Conservation (phyloP, 92 coral and sea anemone genomes). For the Phenganax marumi region DNA sequence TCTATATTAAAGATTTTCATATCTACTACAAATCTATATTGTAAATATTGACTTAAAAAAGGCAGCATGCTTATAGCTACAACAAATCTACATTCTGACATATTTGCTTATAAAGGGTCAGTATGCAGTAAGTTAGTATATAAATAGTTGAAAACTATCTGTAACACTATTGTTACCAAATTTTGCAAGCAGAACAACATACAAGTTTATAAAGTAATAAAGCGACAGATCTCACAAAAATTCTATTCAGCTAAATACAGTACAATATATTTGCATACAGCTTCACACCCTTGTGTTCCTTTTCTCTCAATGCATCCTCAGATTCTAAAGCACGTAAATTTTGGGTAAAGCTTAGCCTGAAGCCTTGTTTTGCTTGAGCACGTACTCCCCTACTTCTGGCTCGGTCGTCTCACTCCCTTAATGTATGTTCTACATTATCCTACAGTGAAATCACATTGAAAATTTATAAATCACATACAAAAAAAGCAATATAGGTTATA, state of each 20-base stretch:
- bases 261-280: neutral
- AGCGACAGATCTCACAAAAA: neutral
- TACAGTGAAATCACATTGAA: neutral
- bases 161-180: too few species aligned
- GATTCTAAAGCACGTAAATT: neutral
- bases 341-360: neutral
- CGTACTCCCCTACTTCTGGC: neutral
- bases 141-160: too few species aligned
- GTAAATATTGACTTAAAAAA: too few species aligned
- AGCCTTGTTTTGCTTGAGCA: constrained; percentile 2
- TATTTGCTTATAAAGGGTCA: too few species aligned
- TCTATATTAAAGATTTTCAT: neutral
- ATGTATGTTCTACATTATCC: neutral
- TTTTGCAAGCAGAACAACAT: too few species aligned
- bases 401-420: constrained; percentile 9
- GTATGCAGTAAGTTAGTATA: too few species aligned
- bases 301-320: constrained; percentile 11
- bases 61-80: too few species aligned
- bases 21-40: neutral
- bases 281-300: neutral
- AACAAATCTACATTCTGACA: too few species aligned
- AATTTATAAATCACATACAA: neutral
- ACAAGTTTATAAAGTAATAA: neutral
- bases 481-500: neutral
- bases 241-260: neutral